These are phyloP conservation scores for Andrena hattorfiana DNA, from an alignment of 2,888 invertebrate species.

Conservation along the genomic window DNA sequence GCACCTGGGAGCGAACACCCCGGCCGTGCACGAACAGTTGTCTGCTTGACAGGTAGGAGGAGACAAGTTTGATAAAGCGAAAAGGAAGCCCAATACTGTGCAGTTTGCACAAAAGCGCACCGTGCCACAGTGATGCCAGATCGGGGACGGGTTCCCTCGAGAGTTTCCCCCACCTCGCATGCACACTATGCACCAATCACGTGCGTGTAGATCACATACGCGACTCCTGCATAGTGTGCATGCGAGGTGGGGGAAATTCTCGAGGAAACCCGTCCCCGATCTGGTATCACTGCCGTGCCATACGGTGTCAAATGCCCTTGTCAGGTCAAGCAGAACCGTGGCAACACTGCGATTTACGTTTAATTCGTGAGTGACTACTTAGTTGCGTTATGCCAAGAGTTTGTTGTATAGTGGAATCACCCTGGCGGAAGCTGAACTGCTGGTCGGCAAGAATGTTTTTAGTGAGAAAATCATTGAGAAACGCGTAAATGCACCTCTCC, in stretches of 20 bases:
- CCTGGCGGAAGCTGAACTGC: background rate
- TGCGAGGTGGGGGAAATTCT: too few relatives aligned
- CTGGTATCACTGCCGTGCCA: too few relatives aligned
- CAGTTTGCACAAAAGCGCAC: background rate
- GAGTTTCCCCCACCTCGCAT: too few relatives aligned
- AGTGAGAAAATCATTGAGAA: background rate
- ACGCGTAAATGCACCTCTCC: background rate
- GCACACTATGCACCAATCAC: too few relatives aligned
- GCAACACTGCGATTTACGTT: background rate
- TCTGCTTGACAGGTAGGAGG: background rate
- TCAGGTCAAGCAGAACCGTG: too few relatives aligned
- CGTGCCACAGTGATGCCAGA: too few relatives aligned
- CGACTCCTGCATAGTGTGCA: too few relatives aligned
- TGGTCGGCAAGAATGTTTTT: background rate
- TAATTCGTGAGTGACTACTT: background rate
- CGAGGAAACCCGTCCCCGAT: too few relatives aligned
- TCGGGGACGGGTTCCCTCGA: too few relatives aligned
- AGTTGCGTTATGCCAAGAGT: background rate
- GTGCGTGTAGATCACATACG: too few relatives aligned
- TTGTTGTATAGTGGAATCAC: constrained; percentile 2
- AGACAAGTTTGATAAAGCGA: background rate
- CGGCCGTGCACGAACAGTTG: too few relatives aligned
- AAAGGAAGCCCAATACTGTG: background rate
- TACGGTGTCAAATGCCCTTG: too few relatives aligned
- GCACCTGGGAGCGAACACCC: background rate